Base-by-base conservation (phyloP, 2,113 vertebrate species). In the Pterocles gutturalis region DNA sequence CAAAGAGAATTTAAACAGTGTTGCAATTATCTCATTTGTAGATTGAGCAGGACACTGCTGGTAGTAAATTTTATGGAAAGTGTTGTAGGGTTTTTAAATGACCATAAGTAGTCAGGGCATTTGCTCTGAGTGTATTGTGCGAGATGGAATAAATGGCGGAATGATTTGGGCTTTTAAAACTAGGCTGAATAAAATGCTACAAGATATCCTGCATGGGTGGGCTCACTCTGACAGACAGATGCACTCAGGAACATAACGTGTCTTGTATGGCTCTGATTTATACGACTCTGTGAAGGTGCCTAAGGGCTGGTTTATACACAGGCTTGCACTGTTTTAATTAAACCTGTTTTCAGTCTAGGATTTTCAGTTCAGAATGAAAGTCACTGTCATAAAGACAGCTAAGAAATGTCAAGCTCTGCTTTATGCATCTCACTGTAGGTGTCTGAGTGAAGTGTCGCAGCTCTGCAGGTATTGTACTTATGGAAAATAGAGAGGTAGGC, bases 281-380 rank as follows among this genome's bases (percentile, higher is more conserved):
- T 95, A 29, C 33, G 76, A 77, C 89, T 93, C 65, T 76, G 48
- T 95, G 92, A 92, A 96, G 86, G 86, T 84, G 94, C 96, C 95
- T 97, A 57, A 84, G 92, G 96, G 96, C 83, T 95, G 89, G 65
- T 97, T 96, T 97, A 96, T 67, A 92, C 90, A 87, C 80, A 82
- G 93, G 83, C 83, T 95, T 93, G 69, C 92, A 57, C 92, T 95
- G 94, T 91, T 97, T 97, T 97, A 95, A 97, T 96, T 97, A 97
- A 97, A 94, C 86, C 89, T 96, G 91, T 92, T 97, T 97, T 92
- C 92, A 87, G 65, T 65, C 69, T 49, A 71, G 53, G 65, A 91
- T 91, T 93, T 85, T 93, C 90, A 83, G 82, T 76, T 90, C 69
- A 82, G 77, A 90, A 93, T 87, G 80, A 84, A 97, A 92, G 45